These are phyloP conservation scores for Cephus pygmeus DNA, from an alignment of 2,888 invertebrate genomes.

Conservation along the genomic window DNA sequence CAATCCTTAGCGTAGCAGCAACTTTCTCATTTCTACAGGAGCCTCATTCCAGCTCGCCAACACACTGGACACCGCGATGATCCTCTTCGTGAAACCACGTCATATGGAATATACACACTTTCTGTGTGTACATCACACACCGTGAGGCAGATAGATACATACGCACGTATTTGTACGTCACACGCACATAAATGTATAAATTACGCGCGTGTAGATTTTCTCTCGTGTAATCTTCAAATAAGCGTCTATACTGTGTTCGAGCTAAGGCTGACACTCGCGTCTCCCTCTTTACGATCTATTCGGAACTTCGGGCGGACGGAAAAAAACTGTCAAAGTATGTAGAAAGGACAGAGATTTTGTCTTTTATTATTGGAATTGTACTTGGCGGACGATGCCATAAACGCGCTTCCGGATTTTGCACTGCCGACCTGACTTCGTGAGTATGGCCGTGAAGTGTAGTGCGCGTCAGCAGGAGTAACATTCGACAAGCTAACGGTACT, in stretches of 20 bases:
- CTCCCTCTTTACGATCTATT: not conserved
- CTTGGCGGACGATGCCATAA: not conserved
- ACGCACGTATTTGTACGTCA: not conserved
- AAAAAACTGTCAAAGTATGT: not conserved
- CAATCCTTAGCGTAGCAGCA: constrained; percentile 6
- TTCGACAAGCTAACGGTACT: constrained; percentile 51
- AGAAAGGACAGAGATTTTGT: not conserved
- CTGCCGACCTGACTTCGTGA: constrained; percentile 34
- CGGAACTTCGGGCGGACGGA: not conserved
- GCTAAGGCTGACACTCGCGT: not conserved
- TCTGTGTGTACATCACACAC: not conserved
- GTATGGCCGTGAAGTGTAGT: constrained; percentile 25
- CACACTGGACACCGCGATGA: not conserved
- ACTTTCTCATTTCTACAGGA: constrained; percentile 56
- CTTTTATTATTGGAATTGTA: not conserved
- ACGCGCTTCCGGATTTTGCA: constrained; percentile 39
- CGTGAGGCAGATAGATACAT: not conserved
- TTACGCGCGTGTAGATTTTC: not conserved
- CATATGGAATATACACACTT: not conserved
- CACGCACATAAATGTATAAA: not conserved
- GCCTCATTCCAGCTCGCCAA: constrained; percentile 21
- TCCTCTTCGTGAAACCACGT: not conserved
- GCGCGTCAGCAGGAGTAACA: constrained; percentile 10
- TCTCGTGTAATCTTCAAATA: not conserved
- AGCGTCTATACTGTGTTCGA: not conserved